Conservation (phyloP, 2,797 vertebrate genomes). For the Presbytis comata region DNA sequence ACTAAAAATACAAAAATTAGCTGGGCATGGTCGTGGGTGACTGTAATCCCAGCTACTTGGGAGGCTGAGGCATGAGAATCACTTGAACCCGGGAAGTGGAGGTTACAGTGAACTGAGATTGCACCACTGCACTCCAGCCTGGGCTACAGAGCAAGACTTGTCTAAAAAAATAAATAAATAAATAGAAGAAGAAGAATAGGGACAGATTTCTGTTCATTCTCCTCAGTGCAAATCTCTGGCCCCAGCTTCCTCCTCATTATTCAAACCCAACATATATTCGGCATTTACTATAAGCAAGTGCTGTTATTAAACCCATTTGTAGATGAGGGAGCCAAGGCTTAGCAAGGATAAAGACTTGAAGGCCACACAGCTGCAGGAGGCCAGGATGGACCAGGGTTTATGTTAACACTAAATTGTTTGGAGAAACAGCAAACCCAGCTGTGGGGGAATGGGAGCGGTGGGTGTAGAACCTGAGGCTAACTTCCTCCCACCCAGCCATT, state of each 20-base stretch:
- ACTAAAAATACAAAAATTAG: not conserved
- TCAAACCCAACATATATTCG: not conserved
- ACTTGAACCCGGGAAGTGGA: not conserved
- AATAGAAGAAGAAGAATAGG: not conserved
- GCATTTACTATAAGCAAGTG: not conserved
- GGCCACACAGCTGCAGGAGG: not conserved
- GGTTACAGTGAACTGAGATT: not conserved
- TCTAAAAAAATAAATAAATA: not conserved
- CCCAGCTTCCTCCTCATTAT: not conserved
- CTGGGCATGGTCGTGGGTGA: not conserved
- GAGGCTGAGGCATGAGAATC: not conserved
- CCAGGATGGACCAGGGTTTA: not conserved
- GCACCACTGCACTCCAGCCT: not conserved
- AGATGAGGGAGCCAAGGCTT: not conserved
- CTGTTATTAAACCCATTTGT: not conserved
- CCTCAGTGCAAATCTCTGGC: not conserved
- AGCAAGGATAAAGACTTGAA: not conserved
- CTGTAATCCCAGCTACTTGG: not conserved
- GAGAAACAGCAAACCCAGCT: not conserved
- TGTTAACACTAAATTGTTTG: not conserved
- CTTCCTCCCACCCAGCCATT: not conserved
- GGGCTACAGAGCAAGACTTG: not conserved
- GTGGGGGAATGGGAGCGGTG: no score
- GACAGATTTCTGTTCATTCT: not conserved
- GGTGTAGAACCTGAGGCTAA: not conserved